Conservation (phyloP, 2,888 invertebrate species). For the Pristionchus mayeri region DNA sequence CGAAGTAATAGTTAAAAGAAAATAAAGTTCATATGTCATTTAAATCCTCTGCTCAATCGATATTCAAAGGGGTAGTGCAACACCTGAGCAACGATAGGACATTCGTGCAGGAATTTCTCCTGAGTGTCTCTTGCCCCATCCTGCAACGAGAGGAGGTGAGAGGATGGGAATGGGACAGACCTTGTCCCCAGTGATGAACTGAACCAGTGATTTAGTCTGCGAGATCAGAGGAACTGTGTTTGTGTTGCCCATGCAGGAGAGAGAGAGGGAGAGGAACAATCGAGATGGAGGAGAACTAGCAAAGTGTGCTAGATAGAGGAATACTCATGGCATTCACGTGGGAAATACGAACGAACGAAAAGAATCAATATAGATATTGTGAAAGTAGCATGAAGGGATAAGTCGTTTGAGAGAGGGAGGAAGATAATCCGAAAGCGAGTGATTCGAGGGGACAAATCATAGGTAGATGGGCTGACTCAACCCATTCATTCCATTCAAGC, state of each 20-base stretch:
- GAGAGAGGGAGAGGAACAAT: background rate
- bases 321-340: background rate
- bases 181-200: constrained; percentile 45
- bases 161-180: background rate
- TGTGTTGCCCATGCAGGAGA: constrained; percentile 43
- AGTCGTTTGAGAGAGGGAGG: background rate
- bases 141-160: background rate
- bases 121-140: constrained; percentile 37
- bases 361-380: background rate
- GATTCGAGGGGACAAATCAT: constrained; percentile 6
- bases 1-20: no score
- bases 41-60: background rate
- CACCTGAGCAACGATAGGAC: constrained; percentile 45
- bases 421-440: constrained; percentile 17
- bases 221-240: constrained; percentile 44
- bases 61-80: no score
- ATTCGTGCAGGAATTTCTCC: constrained; percentile 48
- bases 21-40: no score
- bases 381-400: constrained; percentile 22
- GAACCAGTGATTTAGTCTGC: constrained; percentile 46
- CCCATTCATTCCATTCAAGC: constrained; percentile 34
- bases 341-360: constrained; percentile 13
- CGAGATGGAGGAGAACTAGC: background rate
- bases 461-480: constrained; percentile 25
- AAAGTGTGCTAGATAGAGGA: no score